These are phyloP conservation scores for Lepidocolaptes lacrymiger DNA, from an alignment of 2,797 vertebrate genomes.

Conservation along the genomic window DNA sequence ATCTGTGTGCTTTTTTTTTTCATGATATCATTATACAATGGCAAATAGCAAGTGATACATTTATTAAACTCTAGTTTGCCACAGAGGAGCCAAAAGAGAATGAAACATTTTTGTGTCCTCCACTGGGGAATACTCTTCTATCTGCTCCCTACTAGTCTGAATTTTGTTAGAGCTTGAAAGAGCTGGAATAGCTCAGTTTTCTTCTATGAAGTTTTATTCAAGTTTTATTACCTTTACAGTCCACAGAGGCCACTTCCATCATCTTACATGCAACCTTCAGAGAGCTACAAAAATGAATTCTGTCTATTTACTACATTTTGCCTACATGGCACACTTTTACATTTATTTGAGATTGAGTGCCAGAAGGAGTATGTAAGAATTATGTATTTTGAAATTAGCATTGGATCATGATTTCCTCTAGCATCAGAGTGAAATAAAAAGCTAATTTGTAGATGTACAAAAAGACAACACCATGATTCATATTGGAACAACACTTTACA, in stretches of 20 bases:
- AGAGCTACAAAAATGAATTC: neutral
- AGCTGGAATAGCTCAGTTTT: neutral
- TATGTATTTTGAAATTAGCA: neutral
- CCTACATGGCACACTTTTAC: neutral
- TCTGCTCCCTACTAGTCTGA: neutral
- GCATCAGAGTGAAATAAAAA: neutral
- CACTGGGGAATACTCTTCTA: neutral
- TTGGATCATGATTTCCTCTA: neutral
- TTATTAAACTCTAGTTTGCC: neutral
- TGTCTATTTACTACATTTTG: neutral
- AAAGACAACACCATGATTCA: neutral
- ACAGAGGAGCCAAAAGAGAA: neutral
- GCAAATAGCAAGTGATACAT: neutral
- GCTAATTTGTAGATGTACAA: neutral
- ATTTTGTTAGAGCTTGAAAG: neutral
- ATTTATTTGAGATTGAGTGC: neutral
- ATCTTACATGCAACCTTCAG: neutral
- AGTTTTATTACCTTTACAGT: neutral
- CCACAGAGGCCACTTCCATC: neutral
- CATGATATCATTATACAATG: neutral
- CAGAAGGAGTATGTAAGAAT: neutral
- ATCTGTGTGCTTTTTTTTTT: neutral
- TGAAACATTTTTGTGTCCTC: neutral
- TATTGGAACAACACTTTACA: neutral
- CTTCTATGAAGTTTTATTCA: slow-evolving; percentile 2